Evolutionary conservation across 2,113 vertebrate species (phyloP).

Genomic region (Nannospalax galili): DNA sequence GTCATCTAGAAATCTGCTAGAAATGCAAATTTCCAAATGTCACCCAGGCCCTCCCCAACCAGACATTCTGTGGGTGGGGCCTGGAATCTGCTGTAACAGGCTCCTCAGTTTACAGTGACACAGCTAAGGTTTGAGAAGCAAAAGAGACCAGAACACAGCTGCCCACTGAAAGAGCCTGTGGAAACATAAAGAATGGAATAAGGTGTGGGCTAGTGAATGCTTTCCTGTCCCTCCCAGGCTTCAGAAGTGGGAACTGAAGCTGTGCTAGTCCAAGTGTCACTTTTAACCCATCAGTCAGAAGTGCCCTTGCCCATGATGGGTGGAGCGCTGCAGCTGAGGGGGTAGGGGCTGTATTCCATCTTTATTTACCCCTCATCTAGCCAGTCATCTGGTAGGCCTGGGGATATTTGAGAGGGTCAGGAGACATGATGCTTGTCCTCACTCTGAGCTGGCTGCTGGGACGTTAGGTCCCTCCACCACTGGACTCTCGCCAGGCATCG

Average conservation of each 20-base stretch:
- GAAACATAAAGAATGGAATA: not conserved
- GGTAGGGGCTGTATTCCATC: not conserved
- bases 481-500: slow-evolving; percentile 72
- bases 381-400: not conserved
- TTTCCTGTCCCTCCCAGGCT: not conserved
- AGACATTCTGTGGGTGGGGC: not conserved
- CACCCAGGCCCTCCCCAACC: not conserved
- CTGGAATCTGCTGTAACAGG: not conserved
- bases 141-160: not conserved
- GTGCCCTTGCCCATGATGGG: not conserved
- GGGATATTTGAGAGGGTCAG: slow-evolving; percentile 77
- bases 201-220: not conserved
- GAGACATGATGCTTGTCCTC: slow-evolving; percentile 58
- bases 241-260: not conserved
- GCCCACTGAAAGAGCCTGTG: not conserved
- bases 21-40: not conserved
- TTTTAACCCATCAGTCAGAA: not conserved
- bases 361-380: not conserved
- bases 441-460: not conserved
- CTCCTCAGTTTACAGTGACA: not conserved
- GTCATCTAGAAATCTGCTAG: not conserved
- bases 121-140: not conserved
- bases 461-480: slow-evolving; percentile 46
- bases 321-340: not conserved
- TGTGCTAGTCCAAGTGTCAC: not conserved